These are phyloP conservation scores for Caenorhabditis uteleia DNA, from an alignment of 2,888 invertebrate species.

Conservation along the genomic window DNA sequence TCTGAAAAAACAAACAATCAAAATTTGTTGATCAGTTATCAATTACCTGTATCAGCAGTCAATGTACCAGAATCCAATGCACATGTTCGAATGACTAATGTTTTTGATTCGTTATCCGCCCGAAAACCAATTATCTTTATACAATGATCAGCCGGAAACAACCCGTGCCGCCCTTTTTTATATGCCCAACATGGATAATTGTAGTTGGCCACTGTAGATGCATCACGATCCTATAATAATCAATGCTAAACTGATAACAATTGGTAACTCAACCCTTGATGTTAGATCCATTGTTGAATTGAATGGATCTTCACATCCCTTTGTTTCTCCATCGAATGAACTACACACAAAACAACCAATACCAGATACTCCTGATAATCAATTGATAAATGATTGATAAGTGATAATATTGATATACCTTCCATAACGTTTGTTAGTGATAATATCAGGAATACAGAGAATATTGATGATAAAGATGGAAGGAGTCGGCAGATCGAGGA, in stretches of 20 bases:
- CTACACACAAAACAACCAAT: constrained; percentile 98
- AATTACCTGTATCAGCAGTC: constrained; percentile 82
- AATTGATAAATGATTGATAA: neutral
- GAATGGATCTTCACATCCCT: constrained; percentile 85
- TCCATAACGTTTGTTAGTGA: too few species aligned
- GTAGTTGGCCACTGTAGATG: constrained; percentile 71
- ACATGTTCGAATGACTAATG: constrained; percentile 87
- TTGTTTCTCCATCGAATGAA: constrained; percentile 85
- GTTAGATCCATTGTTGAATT: constrained; percentile 67
- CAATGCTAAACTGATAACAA: neutral
- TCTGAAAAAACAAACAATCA: constrained; percentile 74
- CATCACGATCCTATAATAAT: constrained; percentile 32
- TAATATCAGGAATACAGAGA: too few species aligned
- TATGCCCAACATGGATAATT: constrained; percentile 93
- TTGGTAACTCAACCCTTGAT: constrained; percentile 4
- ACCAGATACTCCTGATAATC: constrained; percentile 33
- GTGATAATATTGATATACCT: neutral
- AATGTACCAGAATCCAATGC: constrained; percentile 92
- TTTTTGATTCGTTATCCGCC: constrained; percentile 62
- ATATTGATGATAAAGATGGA: too few species aligned
- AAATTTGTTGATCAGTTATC: neutral
- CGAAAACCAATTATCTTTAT: constrained; percentile 91
- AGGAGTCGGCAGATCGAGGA: too few species aligned
- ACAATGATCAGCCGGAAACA: constrained; percentile 95
- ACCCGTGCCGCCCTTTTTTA: constrained; percentile 86